Evolutionary conservation across 2,888 invertebrate genomes (phyloP).

Genomic region (Cephonodes hylas): DNA sequence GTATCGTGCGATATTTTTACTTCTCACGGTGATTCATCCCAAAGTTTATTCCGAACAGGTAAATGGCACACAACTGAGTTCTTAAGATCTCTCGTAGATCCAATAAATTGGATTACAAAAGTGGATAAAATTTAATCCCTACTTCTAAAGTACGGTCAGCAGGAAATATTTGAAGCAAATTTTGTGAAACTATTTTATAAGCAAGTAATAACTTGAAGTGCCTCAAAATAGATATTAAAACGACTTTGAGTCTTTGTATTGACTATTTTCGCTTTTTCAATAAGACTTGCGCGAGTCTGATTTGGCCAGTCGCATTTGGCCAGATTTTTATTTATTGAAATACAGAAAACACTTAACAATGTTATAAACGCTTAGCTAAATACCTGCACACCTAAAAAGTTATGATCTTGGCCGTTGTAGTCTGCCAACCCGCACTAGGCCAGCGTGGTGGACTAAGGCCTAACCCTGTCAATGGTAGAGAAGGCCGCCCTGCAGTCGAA

Average conservation of each 20-base stretch:
- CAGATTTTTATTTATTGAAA: no score
- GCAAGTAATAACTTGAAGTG: background rate
- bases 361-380: no score
- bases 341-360: no score
- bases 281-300: no score
- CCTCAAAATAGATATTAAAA: background rate
- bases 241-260: background rate
- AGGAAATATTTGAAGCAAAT: constrained; percentile 4
- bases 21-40: background rate
- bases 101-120: constrained; percentile 37
- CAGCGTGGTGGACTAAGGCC: no score
- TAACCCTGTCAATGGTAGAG: no score
- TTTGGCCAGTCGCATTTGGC: no score
- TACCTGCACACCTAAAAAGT: no score
- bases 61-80: constrained; percentile 8
- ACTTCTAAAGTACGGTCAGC: constrained; percentile 23
- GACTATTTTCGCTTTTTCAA: no score
- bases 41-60: background rate
- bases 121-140: constrained; percentile 35
- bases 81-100: constrained; percentile 24
- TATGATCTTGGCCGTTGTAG: no score
- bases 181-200: background rate
- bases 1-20: background rate
- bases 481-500: no score
- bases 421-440: no score